phyloP scores from a whole-genome alignment of 2,113 vertebrate genomes.

The Trichechus manatus region DNA sequence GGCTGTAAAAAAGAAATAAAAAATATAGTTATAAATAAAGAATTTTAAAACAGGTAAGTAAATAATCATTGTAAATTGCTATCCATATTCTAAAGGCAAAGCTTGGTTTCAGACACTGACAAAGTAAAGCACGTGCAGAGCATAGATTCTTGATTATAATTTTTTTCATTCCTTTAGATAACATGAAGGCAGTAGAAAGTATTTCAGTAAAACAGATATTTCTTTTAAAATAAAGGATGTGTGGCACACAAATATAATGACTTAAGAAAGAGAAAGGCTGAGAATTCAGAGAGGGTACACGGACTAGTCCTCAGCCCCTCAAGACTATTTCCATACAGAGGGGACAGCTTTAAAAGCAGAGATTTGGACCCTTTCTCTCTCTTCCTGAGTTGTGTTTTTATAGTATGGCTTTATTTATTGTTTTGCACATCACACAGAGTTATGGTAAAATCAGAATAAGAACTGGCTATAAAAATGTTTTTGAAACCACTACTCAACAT shows the following conservation, averaged over 20 bases:
- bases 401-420: not conserved
- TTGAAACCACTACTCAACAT: not conserved
- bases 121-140: not conserved
- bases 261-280: not conserved
- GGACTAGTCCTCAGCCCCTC: not conserved
- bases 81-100: not conserved
- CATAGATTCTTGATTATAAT: not conserved
- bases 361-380: not conserved
- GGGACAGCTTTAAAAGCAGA: not conserved
- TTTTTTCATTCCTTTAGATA: constrained; percentile 19
- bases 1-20: constrained; percentile 85
- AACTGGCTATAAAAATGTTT: not conserved
- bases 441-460: not conserved
- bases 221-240: not conserved
- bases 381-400: not conserved
- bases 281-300: not conserved
- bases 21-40: constrained; percentile 32
- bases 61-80: not conserved
- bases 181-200: not conserved
- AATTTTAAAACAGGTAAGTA: constrained; percentile 58
- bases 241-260: not conserved
- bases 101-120: not conserved
- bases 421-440: not conserved
- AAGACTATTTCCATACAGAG: not conserved
- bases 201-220: not conserved